Conservation (phyloP, 30 jellyfish, hydroid and myxozoan genomes). For the Aurelia aurita complex sp. Pacific region DNA sequence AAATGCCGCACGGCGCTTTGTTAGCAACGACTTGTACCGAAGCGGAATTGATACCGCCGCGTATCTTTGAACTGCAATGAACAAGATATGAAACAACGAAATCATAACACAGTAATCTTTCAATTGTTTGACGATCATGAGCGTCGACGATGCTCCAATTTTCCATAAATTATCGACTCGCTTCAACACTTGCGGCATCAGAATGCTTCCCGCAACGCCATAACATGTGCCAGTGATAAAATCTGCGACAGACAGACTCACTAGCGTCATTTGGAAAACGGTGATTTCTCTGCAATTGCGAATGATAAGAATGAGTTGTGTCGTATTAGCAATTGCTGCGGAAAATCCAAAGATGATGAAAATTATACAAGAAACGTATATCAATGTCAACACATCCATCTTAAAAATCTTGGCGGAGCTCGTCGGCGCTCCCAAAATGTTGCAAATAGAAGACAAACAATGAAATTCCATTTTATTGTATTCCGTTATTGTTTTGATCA, state of each 20-base stretch:
- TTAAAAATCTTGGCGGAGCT: no score
- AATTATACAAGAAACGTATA: neutral
- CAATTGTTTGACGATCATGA: no score
- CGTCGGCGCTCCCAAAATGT: no score
- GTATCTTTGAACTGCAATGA: conserved; percentile 28
- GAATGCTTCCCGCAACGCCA: conserved; percentile 1
- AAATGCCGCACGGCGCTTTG: neutral
- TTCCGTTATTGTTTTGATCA: no score
- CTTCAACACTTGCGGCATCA: no score
- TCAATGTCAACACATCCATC: no score
- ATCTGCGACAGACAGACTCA: conserved; percentile 21
- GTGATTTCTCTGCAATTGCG: conserved; percentile 1
- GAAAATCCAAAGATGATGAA: neutral
- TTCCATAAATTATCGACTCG: no score
- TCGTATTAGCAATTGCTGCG: conserved; percentile 8
- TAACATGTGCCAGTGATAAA: neutral
- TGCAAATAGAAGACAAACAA: no score
- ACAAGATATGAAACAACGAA: conserved; percentile 3
- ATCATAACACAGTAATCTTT: neutral
- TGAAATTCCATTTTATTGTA: no score
- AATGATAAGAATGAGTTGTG: neutral
- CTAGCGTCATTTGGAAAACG: neutral
- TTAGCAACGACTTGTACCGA: neutral
- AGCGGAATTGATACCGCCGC: conserved; percentile 17
- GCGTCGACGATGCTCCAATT: no score